A percentile compares a stretch with the other conserved stretches of the same genome.
These are phyloP conservation scores for Garrulus glandarius DNA, from an alignment of 2,797 vertebrate species.

Conservation along the genomic window DNA sequence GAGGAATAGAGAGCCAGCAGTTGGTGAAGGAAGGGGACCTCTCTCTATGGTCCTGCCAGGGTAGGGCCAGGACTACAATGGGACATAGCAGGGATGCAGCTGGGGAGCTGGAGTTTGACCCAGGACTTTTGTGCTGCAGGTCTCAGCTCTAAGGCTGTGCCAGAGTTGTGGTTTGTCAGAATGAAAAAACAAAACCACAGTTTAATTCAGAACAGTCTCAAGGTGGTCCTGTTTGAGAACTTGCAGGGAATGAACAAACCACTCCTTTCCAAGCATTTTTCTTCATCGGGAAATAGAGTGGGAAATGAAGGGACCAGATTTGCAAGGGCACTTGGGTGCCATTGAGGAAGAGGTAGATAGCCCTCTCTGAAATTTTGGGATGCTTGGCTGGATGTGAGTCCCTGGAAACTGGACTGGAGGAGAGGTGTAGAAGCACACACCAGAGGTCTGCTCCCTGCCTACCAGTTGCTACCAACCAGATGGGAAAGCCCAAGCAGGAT, in stretches of 20 bases:
- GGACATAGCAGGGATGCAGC: neutral
- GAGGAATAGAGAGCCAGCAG: neutral
- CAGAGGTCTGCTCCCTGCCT: neutral
- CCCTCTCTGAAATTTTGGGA: conserved; percentile 34
- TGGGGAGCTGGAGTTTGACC: conserved; percentile 26
- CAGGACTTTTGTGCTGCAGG: conserved; percentile 36
- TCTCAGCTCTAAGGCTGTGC: conserved; percentile 25
- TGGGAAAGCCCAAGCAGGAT: neutral
- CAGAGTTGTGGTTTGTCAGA: neutral
- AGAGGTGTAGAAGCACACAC: neutral
- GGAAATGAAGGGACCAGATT: conserved; percentile 4
- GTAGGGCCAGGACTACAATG: neutral
- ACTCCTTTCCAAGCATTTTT: conserved; percentile 7
- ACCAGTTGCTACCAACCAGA: neutral
- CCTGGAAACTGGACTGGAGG: neutral
- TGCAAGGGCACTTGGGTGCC: conserved; percentile 64
- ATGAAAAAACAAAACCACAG: neutral
- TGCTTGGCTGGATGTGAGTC: neutral
- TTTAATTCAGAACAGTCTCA: neutral
- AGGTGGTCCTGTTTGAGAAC: neutral
- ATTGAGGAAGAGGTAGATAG: conserved; percentile 55
- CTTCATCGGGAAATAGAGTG: neutral
- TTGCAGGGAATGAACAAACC: neutral
- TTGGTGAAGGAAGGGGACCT: neutral
- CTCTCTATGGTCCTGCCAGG: neutral